A percentile compares a stretch with the other conserved stretches of the same genome.
phyloP scores from a whole-genome alignment of 2,888 invertebrate genomes.

The Epistrophe grossulariae region DNA sequence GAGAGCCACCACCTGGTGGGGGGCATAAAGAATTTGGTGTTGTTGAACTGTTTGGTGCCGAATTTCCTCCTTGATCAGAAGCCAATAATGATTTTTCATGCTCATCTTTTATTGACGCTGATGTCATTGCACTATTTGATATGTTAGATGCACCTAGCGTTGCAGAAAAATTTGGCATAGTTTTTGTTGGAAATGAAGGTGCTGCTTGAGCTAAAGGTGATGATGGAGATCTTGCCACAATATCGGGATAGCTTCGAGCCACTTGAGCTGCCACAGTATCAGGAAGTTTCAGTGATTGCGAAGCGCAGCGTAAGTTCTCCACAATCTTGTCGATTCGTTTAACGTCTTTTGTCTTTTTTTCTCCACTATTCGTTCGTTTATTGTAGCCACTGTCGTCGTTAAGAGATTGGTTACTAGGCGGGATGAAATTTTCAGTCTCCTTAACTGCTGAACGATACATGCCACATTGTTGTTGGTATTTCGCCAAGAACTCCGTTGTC shows the following conservation, averaged over 20 bases:
- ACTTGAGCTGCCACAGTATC: constrained; percentile 48
- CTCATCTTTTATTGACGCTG: constrained; percentile 44
- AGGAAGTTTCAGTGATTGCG: constrained; percentile 76
- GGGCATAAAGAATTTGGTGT: constrained; percentile 55
- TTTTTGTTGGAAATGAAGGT: constrained; percentile 64
- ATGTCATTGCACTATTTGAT: constrained; percentile 65
- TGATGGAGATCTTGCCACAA: constrained; percentile 68
- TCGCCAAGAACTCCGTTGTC: constrained; percentile 82
- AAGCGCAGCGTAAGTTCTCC: constrained; percentile 81
- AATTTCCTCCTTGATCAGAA: constrained; percentile 56
- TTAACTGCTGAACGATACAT: constrained; percentile 78
- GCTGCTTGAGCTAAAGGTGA: constrained; percentile 69
- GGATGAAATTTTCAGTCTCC: constrained; percentile 46
- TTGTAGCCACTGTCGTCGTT: constrained; percentile 77
- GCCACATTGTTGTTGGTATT: constrained; percentile 83
- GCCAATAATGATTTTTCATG: constrained; percentile 26
- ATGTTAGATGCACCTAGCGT: constrained; percentile 12
- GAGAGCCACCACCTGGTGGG: constrained; percentile 7
- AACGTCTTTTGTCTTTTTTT: constrained; percentile 80
- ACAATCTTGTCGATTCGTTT: constrained; percentile 84
- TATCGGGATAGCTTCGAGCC: constrained; percentile 62
- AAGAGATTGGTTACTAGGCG: constrained; percentile 24
- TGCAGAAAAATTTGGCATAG: constrained; percentile 62
- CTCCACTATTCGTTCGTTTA: constrained; percentile 79
- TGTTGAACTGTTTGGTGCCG: constrained; percentile 76